These are phyloP conservation scores for Sander vitreus DNA, from an alignment of 2,113 vertebrate genomes.

Conservation along the genomic window DNA sequence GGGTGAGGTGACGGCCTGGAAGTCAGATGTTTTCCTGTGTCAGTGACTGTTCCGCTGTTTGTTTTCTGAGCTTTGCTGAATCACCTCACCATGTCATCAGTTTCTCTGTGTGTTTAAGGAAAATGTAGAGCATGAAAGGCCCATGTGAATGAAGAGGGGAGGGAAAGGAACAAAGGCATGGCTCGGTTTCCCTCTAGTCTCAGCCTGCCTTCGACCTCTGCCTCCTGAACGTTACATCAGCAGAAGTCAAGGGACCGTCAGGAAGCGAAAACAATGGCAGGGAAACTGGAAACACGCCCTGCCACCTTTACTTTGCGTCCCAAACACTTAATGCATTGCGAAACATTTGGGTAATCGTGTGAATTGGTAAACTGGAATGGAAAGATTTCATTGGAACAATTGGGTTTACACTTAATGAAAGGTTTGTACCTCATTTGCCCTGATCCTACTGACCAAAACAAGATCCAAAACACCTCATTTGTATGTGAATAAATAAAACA, in stretches of 20 bases:
- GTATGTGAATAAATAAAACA: neutral
- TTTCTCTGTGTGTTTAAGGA: conserved; percentile 46
- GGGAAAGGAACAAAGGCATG: conserved; percentile 49
- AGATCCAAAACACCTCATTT: neutral
- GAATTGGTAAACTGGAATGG: neutral
- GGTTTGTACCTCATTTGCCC: neutral
- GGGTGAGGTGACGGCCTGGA: conserved; percentile 37
- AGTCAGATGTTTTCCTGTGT: conserved; percentile 63
- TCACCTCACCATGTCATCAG: conserved; percentile 66
- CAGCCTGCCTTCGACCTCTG: conserved; percentile 74
- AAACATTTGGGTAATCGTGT: neutral
- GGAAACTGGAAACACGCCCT: conserved; percentile 71
- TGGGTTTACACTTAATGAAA: neutral
- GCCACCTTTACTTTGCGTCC: conserved; percentile 34
- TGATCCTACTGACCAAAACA: neutral
- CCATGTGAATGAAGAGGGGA: conserved; percentile 50
- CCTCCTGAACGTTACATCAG: conserved; percentile 75
- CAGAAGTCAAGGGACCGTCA: conserved; percentile 50
- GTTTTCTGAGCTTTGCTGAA: conserved; percentile 75
- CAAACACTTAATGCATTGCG: neutral
- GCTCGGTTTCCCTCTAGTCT: conserved; percentile 56
- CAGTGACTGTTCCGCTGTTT: conserved; percentile 52
- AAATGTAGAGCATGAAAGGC: conserved; percentile 27
- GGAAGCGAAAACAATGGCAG: conserved; percentile 84
- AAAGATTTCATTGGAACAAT: neutral